Conservation (phyloP, 1,140 invertebrate genomes). For the Pinna nobilis region DNA sequence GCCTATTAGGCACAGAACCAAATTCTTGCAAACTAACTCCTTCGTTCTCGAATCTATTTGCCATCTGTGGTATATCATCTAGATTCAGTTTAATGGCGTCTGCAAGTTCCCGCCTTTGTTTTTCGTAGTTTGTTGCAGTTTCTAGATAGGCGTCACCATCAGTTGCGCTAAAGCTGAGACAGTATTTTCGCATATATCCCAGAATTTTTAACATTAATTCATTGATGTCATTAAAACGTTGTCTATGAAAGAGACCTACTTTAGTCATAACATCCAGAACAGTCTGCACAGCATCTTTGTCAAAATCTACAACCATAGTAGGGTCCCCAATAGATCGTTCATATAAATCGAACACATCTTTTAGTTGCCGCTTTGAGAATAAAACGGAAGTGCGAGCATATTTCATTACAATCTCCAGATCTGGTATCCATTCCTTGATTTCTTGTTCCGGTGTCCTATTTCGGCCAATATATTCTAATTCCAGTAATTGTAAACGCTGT, state of each 20-base stretch:
- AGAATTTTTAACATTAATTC: conserved; percentile 38
- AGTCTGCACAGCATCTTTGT: conserved; percentile 23
- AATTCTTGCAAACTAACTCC: conserved; percentile 50
- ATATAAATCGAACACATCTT: conserved; percentile 39
- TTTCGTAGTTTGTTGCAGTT: conserved; percentile 62
- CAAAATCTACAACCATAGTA: conserved; percentile 35
- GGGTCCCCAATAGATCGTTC: conserved; percentile 39
- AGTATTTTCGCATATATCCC: conserved; percentile 58
- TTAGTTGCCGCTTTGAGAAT: conserved; percentile 24
- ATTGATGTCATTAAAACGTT: conserved; percentile 48
- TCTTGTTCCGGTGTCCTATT: conserved; percentile 44
- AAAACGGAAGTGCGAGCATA: conserved; percentile 14
- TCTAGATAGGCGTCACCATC: conserved; percentile 54
- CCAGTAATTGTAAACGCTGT: conserved; percentile 40
- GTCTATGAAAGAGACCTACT: conserved; percentile 18
- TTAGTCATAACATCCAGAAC: conserved; percentile 44
- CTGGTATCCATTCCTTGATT: conserved; percentile 41
- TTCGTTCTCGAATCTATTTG: conserved; percentile 53
- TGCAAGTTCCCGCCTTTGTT: conserved; percentile 49
- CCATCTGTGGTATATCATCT: conserved; percentile 46
- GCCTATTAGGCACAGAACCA: conserved; percentile 44
- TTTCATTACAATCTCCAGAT: conserved; percentile 12
- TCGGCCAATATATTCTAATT: conserved; percentile 47
- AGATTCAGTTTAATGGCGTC: conserved; percentile 48
- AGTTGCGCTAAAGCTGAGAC: conserved; percentile 51